phyloP scores from a whole-genome alignment of 2,888 invertebrate genomes.

The Argynnis bischoffii region DNA sequence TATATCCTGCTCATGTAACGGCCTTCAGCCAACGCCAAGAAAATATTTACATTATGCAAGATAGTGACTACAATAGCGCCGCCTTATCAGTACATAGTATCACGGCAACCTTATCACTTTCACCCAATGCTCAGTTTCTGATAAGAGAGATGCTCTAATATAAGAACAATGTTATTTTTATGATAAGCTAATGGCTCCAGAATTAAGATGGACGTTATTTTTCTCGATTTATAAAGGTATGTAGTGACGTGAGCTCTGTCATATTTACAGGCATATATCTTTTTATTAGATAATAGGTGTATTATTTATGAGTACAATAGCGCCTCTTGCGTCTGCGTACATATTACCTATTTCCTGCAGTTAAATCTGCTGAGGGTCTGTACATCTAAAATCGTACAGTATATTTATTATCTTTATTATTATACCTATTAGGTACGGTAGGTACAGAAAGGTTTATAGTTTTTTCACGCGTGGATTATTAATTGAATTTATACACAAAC shows the following conservation, averaged over 20 bases:
- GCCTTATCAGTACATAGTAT: constrained; percentile 35
- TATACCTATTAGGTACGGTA: too few species aligned
- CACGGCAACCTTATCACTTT: constrained; percentile 50
- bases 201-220: constrained; percentile 9
- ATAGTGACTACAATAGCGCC: constrained; percentile 43
- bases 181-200: constrained; percentile 17
- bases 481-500: too few species aligned
- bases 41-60: constrained; percentile 45
- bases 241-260: constrained; percentile 10
- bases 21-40: constrained; percentile 41
- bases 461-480: too few species aligned
- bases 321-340: constrained; percentile 1
- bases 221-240: neutral
- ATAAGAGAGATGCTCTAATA: constrained; percentile 45
- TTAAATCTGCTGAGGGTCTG: neutral
- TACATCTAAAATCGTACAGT: neutral
- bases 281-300: constrained; percentile 17
- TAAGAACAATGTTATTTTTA: constrained; percentile 41
- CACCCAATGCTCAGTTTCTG: constrained; percentile 41
- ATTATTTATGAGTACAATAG: constrained; percentile 2
- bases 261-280: constrained; percentile 6
- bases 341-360: constrained; percentile 4
- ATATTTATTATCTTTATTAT: neutral
- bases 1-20: constrained; percentile 7
- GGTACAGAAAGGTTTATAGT: too few species aligned